Conservation (phyloP, 1,140 invertebrate genomes). For the Solen grandis region DNA sequence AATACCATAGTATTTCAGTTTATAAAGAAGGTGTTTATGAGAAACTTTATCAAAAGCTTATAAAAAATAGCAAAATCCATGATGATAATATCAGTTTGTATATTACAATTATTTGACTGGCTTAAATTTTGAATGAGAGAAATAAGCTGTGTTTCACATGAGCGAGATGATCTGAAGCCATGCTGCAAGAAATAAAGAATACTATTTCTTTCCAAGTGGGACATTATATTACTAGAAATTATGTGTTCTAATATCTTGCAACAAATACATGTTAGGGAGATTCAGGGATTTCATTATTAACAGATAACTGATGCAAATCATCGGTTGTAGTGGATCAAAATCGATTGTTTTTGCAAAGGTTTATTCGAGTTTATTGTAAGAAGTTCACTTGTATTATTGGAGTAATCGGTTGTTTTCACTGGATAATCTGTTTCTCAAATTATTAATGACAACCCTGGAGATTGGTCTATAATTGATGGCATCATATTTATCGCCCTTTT, state of each 20-base stretch:
- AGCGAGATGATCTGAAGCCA: slow-evolving; percentile 22
- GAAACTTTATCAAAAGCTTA: slow-evolving; percentile 64
- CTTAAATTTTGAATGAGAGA: slow-evolving; percentile 12
- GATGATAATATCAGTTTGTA: slow-evolving; percentile 35
- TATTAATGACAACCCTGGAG: too few species aligned
- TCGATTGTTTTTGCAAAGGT: too few species aligned
- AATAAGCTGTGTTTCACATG: slow-evolving; percentile 44
- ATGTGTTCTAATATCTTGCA: slow-evolving; percentile 23
- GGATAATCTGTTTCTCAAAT: too few species aligned
- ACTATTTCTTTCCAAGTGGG: slow-evolving; percentile 14
- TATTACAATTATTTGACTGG: slow-evolving; percentile 18
- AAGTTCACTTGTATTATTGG: too few species aligned
- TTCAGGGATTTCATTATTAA: too few species aligned
- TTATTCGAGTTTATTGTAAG: too few species aligned
- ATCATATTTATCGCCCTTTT: slow-evolving; percentile 13
- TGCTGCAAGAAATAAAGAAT: slow-evolving; percentile 22
- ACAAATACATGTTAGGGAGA: slow-evolving; percentile 21
- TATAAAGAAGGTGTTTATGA: slow-evolving; percentile 50
- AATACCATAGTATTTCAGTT: slow-evolving; percentile 54
- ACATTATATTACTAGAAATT: slow-evolving; percentile 4
- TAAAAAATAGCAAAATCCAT: slow-evolving; percentile 63
- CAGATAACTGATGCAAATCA: too few species aligned
- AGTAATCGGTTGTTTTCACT: too few species aligned
- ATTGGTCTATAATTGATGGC: slow-evolving; percentile 16
- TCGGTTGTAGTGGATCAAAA: too few species aligned